Base-by-base conservation (phyloP, 92 coral and sea anemone species). In the Palythoa caribaeorum region DNA sequence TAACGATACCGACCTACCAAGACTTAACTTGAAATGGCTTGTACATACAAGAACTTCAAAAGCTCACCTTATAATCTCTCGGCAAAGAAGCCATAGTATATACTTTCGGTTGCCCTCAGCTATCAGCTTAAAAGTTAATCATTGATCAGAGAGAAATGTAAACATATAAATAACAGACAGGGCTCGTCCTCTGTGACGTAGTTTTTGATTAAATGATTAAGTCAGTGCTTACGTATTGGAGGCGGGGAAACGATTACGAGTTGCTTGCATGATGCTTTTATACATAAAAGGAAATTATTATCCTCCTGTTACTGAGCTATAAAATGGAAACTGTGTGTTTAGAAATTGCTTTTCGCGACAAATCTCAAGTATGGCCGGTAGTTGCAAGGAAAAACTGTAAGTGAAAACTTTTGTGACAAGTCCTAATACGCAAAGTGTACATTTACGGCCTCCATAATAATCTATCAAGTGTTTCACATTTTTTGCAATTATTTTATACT, bases 11-110 rank as follows among this genome's bases (percentile, higher is more conserved):
- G 19, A 47, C 40, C 75, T 40, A 47, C 63, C 47, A 44, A 50
- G 2, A 38, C n/a, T 66, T 13, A 21, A 65, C 38, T 8, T 47
- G 86, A 38, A 47, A 28, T 50, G 2, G 21, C 59, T 44, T 35
- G 39, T 11, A 21, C 5, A 16, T 19, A 20, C 15, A 20, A 15
- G 21, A 81, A 12, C 11, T 65, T 44, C 62, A 21, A 81, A 10
- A 17, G 6, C 86, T 66, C 60, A 81, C 86, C 86, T 81, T 47
- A 15, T 65, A 81, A 28, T 44, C 74, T 9, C 86, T 81, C 16
- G 86, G 86, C 9, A 81, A 44, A 14, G 86, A 39, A 48, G 75
- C 13, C 86, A 81, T 81, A 9, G 16, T 48, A 47, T 76, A 73
- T 68, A 50, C 79, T 28, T 28, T 17, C 84, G 47, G 36, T 16